These are phyloP conservation scores for Epinotia demarniana DNA, from an alignment of 2,888 invertebrate species.

Conservation along the genomic window DNA sequence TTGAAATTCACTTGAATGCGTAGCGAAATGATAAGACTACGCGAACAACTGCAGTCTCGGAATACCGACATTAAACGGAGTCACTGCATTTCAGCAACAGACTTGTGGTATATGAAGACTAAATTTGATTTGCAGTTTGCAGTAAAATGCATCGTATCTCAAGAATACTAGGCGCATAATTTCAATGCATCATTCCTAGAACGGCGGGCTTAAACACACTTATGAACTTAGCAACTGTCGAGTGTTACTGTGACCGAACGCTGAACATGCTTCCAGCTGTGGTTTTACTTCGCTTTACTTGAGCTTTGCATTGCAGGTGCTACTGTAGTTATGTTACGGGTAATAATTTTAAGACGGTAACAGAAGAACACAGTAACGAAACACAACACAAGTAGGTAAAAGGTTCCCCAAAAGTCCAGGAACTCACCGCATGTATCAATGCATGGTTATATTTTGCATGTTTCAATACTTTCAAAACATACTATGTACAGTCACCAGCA, in stretches of 20 bases:
- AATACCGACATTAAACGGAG: not conserved
- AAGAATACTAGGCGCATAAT: not conserved
- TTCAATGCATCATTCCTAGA: not conserved
- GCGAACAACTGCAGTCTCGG: not conserved
- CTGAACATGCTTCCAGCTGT: constrained; percentile 58
- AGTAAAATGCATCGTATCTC: not conserved
- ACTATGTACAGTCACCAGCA: too few species aligned
- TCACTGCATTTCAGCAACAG: constrained; percentile 13
- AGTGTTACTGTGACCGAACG: constrained; percentile 23
- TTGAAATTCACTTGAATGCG: not conserved
- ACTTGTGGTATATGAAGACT: not conserved
- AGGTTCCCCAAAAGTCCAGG: constrained; percentile 43
- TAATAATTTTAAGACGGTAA: constrained; percentile 50
- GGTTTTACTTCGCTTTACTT: constrained; percentile 50
- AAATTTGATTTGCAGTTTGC: not conserved
- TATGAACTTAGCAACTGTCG: constrained; percentile 10
- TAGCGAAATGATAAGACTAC: too few species aligned
- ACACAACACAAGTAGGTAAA: constrained; percentile 52
- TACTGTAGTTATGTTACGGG: constrained; percentile 46
- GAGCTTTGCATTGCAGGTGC: constrained; percentile 52
- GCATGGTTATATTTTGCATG: constrained; percentile 28
- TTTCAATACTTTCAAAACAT: not conserved
- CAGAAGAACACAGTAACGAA: constrained; percentile 49
- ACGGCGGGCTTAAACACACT: not conserved
- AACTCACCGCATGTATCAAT: constrained; percentile 41